A percentile compares a stretch with the other conserved stretches of the same genome.
Evolutionary conservation across 2,797 vertebrate genomes (phyloP).

Genomic region (Falco concolor): DNA sequence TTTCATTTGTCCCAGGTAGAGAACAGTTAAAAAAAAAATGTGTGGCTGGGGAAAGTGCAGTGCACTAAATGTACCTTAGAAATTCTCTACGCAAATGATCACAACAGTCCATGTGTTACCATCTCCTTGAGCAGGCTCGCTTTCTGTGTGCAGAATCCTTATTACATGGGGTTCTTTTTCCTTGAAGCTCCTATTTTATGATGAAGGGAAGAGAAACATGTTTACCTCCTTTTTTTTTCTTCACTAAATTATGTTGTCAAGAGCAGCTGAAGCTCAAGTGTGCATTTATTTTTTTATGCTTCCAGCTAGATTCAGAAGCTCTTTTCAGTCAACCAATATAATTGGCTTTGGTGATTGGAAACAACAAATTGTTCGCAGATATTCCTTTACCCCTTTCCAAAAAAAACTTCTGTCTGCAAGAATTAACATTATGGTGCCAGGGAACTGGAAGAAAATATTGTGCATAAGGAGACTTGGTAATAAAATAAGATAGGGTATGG

Average conservation of each 20-base stretch:
- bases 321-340: background rate
- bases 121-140: background rate
- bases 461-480: background rate
- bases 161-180: background rate
- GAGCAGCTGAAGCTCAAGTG: background rate
- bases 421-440: background rate
- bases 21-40: background rate
- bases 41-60: background rate
- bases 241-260: background rate
- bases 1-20: background rate
- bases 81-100: background rate
- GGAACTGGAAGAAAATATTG: background rate
- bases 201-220: background rate
- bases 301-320: background rate
- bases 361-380: background rate
- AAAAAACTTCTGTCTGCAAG: background rate
- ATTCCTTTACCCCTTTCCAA: background rate
- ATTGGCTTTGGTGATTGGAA: background rate
- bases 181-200: background rate
- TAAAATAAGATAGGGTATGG: background rate
- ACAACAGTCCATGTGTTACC: background rate
- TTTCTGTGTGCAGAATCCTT: background rate
- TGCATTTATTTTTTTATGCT: background rate
- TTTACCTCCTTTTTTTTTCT: background rate
- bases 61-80: background rate